These are phyloP conservation scores for Stenodema calcarata DNA, from an alignment of 2,888 invertebrate species.

Conservation along the genomic window DNA sequence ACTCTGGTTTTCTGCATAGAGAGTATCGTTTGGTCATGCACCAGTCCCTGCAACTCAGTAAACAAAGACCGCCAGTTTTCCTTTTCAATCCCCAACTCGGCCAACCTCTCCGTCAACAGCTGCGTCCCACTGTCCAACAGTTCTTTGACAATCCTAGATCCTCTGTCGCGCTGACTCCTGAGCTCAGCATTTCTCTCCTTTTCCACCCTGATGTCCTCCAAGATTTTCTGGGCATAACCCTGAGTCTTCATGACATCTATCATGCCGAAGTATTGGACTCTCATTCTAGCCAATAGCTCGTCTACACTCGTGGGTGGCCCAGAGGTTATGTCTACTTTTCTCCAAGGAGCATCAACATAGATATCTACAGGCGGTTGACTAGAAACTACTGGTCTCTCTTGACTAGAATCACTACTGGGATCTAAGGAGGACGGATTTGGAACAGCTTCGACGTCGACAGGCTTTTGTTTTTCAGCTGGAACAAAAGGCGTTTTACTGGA, in stretches of 20 bases:
- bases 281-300: constrained; percentile 82
- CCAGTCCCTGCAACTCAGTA: not conserved
- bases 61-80: not conserved
- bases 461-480: not conserved
- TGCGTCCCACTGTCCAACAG: constrained; percentile 90
- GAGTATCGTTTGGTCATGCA: not conserved
- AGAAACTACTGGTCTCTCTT: constrained; percentile 64
- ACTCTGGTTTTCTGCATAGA: not conserved
- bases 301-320: constrained; percentile 78
- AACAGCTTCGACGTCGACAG: not conserved
- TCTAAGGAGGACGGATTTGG: not conserved
- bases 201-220: constrained; percentile 81
- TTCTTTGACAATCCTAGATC: constrained; percentile 91
- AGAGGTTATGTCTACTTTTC: constrained; percentile 70
- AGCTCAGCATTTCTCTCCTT: constrained; percentile 82
- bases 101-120: constrained; percentile 85
- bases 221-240: constrained; percentile 74
- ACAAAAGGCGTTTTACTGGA: not conserved
- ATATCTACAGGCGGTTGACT: constrained; percentile 75
- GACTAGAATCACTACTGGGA: constrained; percentile 10
- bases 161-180: constrained; percentile 80
- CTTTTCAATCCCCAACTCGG: constrained; percentile 80
- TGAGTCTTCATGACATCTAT: constrained; percentile 84
- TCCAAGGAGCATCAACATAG: constrained; percentile 72
- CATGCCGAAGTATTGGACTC: constrained; percentile 84